Evolutionary conservation across 2,797 vertebrate genomes (phyloP), one percentile per base, ranked within the genome.

Genomic region (Odontamblyopus rebecca): DNA sequence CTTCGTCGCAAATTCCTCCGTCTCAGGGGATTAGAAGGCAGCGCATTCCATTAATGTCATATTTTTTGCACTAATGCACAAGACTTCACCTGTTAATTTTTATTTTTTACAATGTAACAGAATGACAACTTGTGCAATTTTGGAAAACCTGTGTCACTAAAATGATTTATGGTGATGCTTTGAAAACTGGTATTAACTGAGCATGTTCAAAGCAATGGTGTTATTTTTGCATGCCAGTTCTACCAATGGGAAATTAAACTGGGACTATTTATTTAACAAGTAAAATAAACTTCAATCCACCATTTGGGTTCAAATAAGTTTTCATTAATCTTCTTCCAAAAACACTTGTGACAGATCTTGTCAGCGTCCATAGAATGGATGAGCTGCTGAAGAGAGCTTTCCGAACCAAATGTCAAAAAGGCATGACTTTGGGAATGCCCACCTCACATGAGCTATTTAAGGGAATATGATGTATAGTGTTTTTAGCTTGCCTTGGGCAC

Each of bases 391-490:
- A 77, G 84, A 89, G 84, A 54, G 76, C 85, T 89, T 90, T 87
- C 81, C 38, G 76, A 81, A 82, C 79, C 82, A 82, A 82, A 90
- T 91, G 89, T 93, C 91, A 91, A 80, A 82, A 80, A 86, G 68
- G 44, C 75, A 79, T 61, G 79, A 71, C 76, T 68, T 67, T 0
- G 67, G 77, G 84, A 91, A 89, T 86, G 79, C 68, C 73, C 84
- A 86, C 83, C 84, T 92, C 81, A 80, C 84, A 86, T 87, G 74
- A 86, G 78, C 81, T 85, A 80, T 93, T 91, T 87, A 88, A 75
- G 87, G 85, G 83, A 86, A 89, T 89, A 88, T 88, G 90, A 91
- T 93, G 89, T 89, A 86, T 89, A 85, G 86, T 87, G 84, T 91
- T 89, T 89, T 88, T 88, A 71, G 73, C 78, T 78, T 9, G 81